Conservation (phyloP, 2,888 invertebrate genomes). For the Isoperla grammatica region DNA sequence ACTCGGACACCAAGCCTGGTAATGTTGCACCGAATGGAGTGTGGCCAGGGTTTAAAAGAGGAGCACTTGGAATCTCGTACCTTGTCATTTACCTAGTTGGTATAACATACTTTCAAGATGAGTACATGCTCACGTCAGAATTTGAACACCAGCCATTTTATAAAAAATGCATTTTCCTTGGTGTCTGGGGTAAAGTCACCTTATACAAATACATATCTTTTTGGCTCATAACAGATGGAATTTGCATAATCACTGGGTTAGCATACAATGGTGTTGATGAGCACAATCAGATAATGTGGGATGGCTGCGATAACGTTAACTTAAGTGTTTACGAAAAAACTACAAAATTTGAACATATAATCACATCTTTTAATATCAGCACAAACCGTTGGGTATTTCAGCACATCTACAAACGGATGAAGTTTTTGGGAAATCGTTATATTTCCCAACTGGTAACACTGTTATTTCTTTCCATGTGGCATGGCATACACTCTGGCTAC, state of each 20-base stretch:
- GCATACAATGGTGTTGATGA: slow-evolving; percentile 71
- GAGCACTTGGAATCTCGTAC: slow-evolving; percentile 64
- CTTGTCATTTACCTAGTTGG: slow-evolving; percentile 69
- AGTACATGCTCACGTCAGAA: slow-evolving; percentile 53
- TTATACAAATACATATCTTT: slow-evolving; percentile 89
- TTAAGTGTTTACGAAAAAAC: slow-evolving; percentile 76
- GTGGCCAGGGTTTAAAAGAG: slow-evolving; percentile 46
- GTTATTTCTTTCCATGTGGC: slow-evolving; percentile 90
- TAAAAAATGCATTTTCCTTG: too few relatives aligned
- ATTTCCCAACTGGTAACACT: slow-evolving; percentile 78
- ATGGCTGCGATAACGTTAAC: slow-evolving; percentile 86
- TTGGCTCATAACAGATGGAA: slow-evolving; percentile 88
- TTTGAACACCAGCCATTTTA: background rate
- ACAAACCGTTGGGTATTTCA: slow-evolving; percentile 93
- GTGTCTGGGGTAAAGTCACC: slow-evolving; percentile 74
- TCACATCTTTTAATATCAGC: slow-evolving; percentile 90
- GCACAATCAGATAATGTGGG: slow-evolving; percentile 65
- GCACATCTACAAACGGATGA: slow-evolving; percentile 87
- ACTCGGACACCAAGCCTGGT: slow-evolving; percentile 39
- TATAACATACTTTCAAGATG: slow-evolving; percentile 61
- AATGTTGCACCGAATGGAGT: too few relatives aligned
- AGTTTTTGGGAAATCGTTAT: slow-evolving; percentile 77
- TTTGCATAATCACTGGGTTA: slow-evolving; percentile 47
- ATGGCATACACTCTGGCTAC: slow-evolving; percentile 91
- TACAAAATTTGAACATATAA: slow-evolving; percentile 78